Percentiles rank a stretch among this genome's conserved stretches.
Conservation (phyloP, 2,797 vertebrate genomes). For the Clarias fuscus region DNA sequence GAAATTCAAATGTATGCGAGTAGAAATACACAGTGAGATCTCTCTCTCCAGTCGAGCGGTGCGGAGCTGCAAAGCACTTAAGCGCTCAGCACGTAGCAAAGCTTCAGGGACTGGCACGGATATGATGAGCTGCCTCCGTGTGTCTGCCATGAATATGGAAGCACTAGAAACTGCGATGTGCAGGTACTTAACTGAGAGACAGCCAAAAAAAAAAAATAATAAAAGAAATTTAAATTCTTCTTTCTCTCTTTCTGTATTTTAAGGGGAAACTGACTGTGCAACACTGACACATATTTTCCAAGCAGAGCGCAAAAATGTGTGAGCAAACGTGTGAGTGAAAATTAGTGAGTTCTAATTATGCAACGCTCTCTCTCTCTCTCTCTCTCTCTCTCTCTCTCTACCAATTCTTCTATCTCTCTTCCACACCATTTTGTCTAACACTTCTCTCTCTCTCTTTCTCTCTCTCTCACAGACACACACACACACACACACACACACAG, state of each 20-base stretch:
- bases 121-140: constrained; percentile 50
- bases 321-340: constrained; percentile 46
- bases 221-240: neutral
- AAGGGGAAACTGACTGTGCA: constrained; percentile 19
- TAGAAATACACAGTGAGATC: constrained; percentile 67
- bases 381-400: neutral
- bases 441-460: neutral
- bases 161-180: constrained; percentile 48
- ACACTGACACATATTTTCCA: constrained; percentile 54
- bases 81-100: constrained; percentile 65
- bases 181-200: constrained; percentile 40
- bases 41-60: constrained; percentile 67
- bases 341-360: constrained; percentile 48
- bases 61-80: constrained; percentile 64
- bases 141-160: constrained; percentile 54
- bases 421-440: constrained; percentile 19
- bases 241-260: constrained; percentile 13
- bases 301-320: constrained; percentile 41
- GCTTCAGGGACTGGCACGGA: constrained; percentile 57
- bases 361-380: constrained; percentile 20
- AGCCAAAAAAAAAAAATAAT: neutral
- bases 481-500: constrained; percentile 12
- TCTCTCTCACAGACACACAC: constrained; percentile 27
- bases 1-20: constrained; percentile 61
- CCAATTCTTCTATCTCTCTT: constrained; percentile 16